Conservation (phyloP, 2,888 invertebrate genomes). For the Venusia cambrica region DNA sequence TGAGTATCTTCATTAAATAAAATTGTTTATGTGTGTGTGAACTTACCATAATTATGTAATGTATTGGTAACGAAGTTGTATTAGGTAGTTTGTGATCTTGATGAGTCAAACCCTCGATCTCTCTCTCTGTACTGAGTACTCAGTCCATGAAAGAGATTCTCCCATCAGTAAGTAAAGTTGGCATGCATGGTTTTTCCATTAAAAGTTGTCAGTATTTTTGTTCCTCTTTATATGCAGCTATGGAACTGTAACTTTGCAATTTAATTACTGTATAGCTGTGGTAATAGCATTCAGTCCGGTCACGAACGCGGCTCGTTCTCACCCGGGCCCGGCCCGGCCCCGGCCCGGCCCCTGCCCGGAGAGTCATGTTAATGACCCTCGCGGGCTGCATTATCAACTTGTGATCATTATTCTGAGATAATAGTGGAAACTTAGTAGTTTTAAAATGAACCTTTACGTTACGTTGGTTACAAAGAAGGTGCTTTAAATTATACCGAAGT, state of each 20-base stretch:
- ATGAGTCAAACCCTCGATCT: too few species aligned
- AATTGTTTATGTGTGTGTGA: too few species aligned
- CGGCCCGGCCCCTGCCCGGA: slow-evolving; percentile 16
- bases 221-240: slow-evolving; percentile 49
- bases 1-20: too few species aligned
- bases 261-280: slow-evolving; percentile 53
- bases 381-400: slow-evolving; percentile 40
- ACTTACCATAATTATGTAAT: too few species aligned
- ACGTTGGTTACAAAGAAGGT: neutral
- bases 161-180: slow-evolving; percentile 12
- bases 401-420: slow-evolving; percentile 33
- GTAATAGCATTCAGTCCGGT: slow-evolving; percentile 51
- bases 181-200: slow-evolving; percentile 42
- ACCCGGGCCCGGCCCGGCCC: slow-evolving; percentile 33
- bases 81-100: too few species aligned
- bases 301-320: slow-evolving; percentile 40
- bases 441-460: too few species aligned
- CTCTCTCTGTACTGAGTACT: too few species aligned
- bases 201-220: slow-evolving; percentile 52
- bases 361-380: slow-evolving; percentile 42
- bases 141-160: slow-evolving; percentile 15
- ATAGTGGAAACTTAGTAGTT: slow-evolving; percentile 17
- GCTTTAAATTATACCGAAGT: too few species aligned
- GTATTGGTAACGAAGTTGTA: too few species aligned
- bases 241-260: slow-evolving; percentile 56